phyloP scores from a whole-genome alignment of 2,797 vertebrate genomes.

The Lutjanus campechanus region DNA sequence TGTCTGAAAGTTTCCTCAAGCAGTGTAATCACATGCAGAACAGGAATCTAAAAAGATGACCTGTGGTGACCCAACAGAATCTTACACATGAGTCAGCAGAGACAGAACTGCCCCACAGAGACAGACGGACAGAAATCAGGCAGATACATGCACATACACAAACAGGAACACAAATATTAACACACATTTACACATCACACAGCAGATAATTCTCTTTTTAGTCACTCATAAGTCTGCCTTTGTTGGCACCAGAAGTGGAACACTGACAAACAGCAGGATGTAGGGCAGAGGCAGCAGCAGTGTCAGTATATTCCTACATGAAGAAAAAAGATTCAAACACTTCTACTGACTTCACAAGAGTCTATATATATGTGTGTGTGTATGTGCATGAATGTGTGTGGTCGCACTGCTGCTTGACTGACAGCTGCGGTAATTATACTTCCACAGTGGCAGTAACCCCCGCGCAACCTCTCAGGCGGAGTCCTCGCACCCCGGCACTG shows the following conservation, averaged over 20 bases:
- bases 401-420: conserved; percentile 67
- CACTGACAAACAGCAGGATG: neutral
- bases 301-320: neutral
- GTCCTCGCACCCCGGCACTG: conserved; percentile 62
- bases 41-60: conserved; percentile 34
- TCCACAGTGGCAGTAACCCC: conserved; percentile 74
- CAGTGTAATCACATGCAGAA: conserved; percentile 17
- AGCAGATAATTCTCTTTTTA: conserved; percentile 13
- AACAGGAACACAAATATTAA: conserved; percentile 24
- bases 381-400: conserved; percentile 17
- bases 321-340: conserved; percentile 28
- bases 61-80: conserved; percentile 47
- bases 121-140: neutral
- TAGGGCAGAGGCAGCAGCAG: neutral
- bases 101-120: conserved; percentile 33
- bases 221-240: conserved; percentile 3
- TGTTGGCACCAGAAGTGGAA: conserved; percentile 5
- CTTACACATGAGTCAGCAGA: conserved; percentile 37
- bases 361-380: neutral
- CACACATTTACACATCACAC: conserved; percentile 22
- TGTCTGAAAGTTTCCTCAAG: conserved; percentile 52
- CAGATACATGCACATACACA: conserved; percentile 3
- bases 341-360: conserved; percentile 26
- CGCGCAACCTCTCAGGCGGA: conserved; percentile 70
- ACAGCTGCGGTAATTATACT: conserved; percentile 82